Conservation (phyloP, 2,797 vertebrate genomes). For the Acropternis orthonyx region DNA sequence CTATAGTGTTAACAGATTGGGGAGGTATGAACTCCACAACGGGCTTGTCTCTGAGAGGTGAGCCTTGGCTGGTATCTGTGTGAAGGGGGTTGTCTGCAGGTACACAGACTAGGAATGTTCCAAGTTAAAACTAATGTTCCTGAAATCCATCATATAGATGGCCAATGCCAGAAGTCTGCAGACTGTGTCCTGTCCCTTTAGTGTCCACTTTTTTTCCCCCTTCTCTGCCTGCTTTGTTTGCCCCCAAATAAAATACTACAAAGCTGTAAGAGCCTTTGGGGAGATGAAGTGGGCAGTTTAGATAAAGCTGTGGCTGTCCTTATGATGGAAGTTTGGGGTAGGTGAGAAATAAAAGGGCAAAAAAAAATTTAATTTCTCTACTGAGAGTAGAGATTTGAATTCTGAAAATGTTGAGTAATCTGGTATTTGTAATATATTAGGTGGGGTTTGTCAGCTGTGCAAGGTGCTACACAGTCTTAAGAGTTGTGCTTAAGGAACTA, state of each 20-base stretch:
- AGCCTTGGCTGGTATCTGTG: not conserved
- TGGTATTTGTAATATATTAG: not conserved
- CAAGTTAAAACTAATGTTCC: not conserved
- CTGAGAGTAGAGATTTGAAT: not conserved
- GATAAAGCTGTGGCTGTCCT: not conserved
- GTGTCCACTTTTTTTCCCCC: not conserved
- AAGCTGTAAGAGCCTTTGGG: not conserved
- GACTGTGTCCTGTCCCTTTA: not conserved
- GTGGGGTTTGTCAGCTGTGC: not conserved
- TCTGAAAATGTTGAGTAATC: not conserved
- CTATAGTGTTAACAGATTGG: not conserved
- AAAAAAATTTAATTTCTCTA: not conserved
- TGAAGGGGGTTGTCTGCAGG: not conserved
- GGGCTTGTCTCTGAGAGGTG: rapidly evolving
- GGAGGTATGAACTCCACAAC: not conserved
- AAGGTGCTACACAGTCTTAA: not conserved
- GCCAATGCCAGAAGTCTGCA: not conserved
- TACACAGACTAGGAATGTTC: rapidly evolving
- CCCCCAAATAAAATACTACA: not conserved
- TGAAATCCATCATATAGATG: not conserved
- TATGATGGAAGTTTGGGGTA: not conserved
- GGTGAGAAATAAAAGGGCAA: not conserved
- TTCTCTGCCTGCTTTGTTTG: not conserved
- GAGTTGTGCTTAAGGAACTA: not conserved
- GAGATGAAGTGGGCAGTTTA: not conserved